A percentile compares a stretch with the other conserved stretches of the same genome.
Evolutionary conservation across 1,140 invertebrate genomes (phyloP).

Genomic region (Ceratoteleas bidentatus): DNA sequence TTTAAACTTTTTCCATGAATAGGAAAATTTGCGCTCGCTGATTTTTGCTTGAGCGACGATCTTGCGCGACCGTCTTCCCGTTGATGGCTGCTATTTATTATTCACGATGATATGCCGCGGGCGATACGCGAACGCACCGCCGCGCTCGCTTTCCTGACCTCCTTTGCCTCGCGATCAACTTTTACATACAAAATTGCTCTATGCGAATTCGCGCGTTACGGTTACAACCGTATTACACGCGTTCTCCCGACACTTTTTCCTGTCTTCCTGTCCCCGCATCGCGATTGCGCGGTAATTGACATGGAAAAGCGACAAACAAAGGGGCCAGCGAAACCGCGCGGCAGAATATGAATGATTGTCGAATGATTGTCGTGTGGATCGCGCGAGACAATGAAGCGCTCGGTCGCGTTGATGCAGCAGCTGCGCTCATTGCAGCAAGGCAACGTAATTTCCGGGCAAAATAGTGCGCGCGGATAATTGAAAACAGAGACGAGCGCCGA

Average conservation of each 20-base stretch:
- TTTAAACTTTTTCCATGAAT: constrained; percentile 58
- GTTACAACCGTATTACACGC: too few relatives aligned
- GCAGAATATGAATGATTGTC: constrained; percentile 30
- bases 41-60: constrained; percentile 45
- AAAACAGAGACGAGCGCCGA: constrained; percentile 56
- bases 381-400: constrained; percentile 41
- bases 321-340: too few relatives aligned
- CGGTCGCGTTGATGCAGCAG: constrained; percentile 67
- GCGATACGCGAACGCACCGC: constrained; percentile 33
- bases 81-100: constrained; percentile 52
- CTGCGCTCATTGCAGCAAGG: constrained; percentile 42
- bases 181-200: not conserved
- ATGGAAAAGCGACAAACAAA: not conserved
- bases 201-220: too few relatives aligned
- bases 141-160: not conserved
- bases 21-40: constrained; percentile 50
- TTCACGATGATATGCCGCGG: constrained; percentile 47
- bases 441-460: constrained; percentile 58
- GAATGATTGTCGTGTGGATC: constrained; percentile 43
- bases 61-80: constrained; percentile 44
- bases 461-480: constrained; percentile 63
- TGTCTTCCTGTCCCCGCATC: too few relatives aligned
- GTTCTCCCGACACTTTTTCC: too few relatives aligned
- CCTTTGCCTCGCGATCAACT: not conserved
- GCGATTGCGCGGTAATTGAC: not conserved